These are phyloP conservation scores for Semnornis frantzii DNA, from an alignment of 2,113 vertebrate genomes.

Conservation along the genomic window DNA sequence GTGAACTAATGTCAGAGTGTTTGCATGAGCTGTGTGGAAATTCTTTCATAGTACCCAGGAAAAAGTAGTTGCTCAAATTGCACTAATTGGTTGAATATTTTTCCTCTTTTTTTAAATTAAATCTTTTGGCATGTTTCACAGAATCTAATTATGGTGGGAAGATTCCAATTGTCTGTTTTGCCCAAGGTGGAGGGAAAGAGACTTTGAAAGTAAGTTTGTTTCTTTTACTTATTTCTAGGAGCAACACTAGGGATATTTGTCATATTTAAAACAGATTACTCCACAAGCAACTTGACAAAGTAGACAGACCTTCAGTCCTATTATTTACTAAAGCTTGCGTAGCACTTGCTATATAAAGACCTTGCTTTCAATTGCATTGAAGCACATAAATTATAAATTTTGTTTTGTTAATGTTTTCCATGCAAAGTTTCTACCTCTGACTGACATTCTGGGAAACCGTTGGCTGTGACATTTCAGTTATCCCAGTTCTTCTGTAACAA, in stretches of 20 bases:
- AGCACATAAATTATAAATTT: not conserved
- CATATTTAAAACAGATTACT: not conserved
- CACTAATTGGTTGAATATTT: not conserved
- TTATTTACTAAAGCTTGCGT: not conserved
- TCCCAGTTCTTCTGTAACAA: not conserved
- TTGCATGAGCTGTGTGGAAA: not conserved
- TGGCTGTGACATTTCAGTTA: not conserved
- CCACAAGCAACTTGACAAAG: not conserved
- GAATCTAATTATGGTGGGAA: slow-evolving; percentile 84
- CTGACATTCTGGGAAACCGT: not conserved
- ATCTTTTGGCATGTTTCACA: not conserved
- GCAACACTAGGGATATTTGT: not conserved
- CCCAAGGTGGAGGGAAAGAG: slow-evolving; percentile 81
- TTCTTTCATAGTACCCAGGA: not conserved
- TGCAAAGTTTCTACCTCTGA: not conserved
- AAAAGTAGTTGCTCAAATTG: not conserved
- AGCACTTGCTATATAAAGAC: not conserved
- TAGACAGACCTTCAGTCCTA: not conserved
- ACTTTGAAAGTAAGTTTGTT: slow-evolving; percentile 78
- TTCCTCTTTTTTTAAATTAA: too few species aligned
- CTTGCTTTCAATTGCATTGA: not conserved
- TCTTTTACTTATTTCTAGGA: not conserved
- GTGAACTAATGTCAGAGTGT: not conserved
- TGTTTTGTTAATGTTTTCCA: not conserved
- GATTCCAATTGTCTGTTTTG: slow-evolving; percentile 83